phyloP scores from a whole-genome alignment of 23 tunicate genomes.

The Phallusia fumigata region DNA sequence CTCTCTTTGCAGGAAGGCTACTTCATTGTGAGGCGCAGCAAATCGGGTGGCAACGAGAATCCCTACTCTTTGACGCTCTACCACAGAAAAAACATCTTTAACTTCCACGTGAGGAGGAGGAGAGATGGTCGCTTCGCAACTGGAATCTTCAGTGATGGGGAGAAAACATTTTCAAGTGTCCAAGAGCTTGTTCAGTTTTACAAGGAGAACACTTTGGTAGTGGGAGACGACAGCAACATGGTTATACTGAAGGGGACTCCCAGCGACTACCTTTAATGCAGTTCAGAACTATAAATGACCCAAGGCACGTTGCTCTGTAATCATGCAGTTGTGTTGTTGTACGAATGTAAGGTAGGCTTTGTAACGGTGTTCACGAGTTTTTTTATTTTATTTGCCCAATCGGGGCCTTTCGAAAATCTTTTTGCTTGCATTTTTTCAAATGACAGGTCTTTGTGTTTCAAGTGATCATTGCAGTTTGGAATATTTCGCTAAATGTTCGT shows the following conservation, averaged over 20 bases:
- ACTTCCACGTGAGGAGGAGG: slow-evolving; percentile 70
- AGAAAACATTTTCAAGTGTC: slow-evolving; percentile 64
- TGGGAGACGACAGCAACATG: slow-evolving; percentile 53
- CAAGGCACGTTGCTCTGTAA: too few species aligned
- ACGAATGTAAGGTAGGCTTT: too few species aligned
- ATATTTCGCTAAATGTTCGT: too few species aligned
- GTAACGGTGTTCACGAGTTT: too few species aligned
- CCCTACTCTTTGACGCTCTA: slow-evolving; percentile 77
- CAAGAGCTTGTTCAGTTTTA: slow-evolving; percentile 66
- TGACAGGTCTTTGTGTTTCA: too few species aligned
- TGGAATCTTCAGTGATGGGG: slow-evolving; percentile 63
- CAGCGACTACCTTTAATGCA: neutral
- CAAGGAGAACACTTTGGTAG: slow-evolving; percentile 44
- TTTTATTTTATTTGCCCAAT: too few species aligned
- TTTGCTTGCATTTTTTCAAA: too few species aligned
- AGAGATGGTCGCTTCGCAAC: slow-evolving; percentile 64
- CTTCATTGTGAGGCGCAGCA: slow-evolving; percentile 76
- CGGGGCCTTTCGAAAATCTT: too few species aligned
- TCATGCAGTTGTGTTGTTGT: too few species aligned
- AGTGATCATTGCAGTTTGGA: too few species aligned
- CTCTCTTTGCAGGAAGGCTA: slow-evolving; percentile 73
- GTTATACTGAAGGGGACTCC: slow-evolving; percentile 30
- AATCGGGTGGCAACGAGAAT: slow-evolving; percentile 33
- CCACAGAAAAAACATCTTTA: slow-evolving; percentile 54
- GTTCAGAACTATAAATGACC: too few species aligned